Evolutionary conservation across 2,797 vertebrate genomes (phyloP), one percentile per base, ranked within the genome.

Genomic region (Liparis tanakae): DNA sequence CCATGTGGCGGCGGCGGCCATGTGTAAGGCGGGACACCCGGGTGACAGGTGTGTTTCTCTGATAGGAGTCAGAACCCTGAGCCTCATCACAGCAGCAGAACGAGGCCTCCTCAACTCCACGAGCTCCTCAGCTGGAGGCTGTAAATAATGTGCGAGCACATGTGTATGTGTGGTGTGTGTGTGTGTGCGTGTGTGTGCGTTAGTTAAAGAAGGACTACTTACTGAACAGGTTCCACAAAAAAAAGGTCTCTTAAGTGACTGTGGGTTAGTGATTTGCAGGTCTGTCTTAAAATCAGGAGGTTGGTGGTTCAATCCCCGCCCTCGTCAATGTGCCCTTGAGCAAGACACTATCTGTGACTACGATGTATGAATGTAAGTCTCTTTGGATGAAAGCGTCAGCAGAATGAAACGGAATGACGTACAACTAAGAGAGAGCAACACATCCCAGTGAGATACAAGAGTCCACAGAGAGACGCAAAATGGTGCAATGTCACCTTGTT

Each of bases 11-110:
- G 25, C 25, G 25, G 25, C 25, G 4, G 25, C 12, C n/a, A 17
- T 25, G 37, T 67, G 18, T 13, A 34, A 51, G 18, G 36, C 44
- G 30, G 60, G 15, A 51, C 34, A 30, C 5, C 36, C 41, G 30
- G 44, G 7, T 55, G 25, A 67, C 30, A 53, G 64, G 20, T 7
- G 51, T 14, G 6, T 17, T 43, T 18, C 43, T 66, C 51, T 58
- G 46, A 69, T 44, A 39, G 30, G 79, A 67, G 74, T 64, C 20
- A 53, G 22, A 53, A 57, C 43, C 33, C 10, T 7, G 65, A 57
- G 39, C 54, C 41, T 74, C 10, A 13, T 43, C 0, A 14, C 44
- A 39, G 44, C 14, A 56, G 67, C 39, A 58, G 50, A 57, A 39
- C 33, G 2, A 57, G 18, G 15, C 54, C 17, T 6, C 44, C 58